Percentiles rank a stretch among this genome's conserved stretches.
These are phyloP conservation scores for Rhimphoctona megacephalus DNA, from an alignment of 2,888 invertebrate genomes.

Conservation along the genomic window DNA sequence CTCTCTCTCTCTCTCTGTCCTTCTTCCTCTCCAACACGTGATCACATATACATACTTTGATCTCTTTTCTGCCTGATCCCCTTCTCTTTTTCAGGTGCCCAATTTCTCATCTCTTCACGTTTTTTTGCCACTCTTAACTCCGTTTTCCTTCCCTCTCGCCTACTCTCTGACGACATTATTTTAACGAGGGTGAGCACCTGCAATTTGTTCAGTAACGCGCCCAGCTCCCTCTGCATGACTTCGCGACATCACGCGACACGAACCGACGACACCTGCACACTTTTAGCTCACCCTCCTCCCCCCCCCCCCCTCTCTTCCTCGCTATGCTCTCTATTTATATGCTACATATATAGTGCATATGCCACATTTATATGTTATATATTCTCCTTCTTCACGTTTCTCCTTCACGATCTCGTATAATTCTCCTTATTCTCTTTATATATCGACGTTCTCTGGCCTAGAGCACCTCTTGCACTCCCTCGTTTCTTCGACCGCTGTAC, in stretches of 20 bases:
- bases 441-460: background rate
- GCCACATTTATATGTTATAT: background rate
- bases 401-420: conserved; percentile 31
- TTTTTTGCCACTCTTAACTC: conserved; percentile 28
- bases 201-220: conserved; percentile 77
- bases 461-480: background rate
- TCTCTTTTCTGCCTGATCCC: background rate
- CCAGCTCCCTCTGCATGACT: conserved; percentile 61
- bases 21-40: conserved; percentile 38
- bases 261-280: conserved; percentile 59
- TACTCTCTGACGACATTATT: conserved; percentile 75
- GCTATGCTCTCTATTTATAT: background rate
- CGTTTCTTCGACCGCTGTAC: background rate
- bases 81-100: conserved; percentile 5
- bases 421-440: conserved; percentile 35
- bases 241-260: conserved; percentile 38
- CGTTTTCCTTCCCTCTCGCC: conserved; percentile 11
- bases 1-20: conserved; percentile 28
- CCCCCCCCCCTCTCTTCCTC: conserved; percentile 19
- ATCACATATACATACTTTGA: conserved; percentile 20
- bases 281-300: conserved; percentile 23
- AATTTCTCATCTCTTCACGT: conserved; percentile 28
- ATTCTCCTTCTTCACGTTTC: background rate
- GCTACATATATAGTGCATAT: background rate
- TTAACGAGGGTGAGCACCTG: conserved; percentile 79